Percentiles rank a stretch among this genome's conserved stretches.
phyloP scores from a whole-genome alignment of 2,888 invertebrate species.

The Trachelus iudaicus region DNA sequence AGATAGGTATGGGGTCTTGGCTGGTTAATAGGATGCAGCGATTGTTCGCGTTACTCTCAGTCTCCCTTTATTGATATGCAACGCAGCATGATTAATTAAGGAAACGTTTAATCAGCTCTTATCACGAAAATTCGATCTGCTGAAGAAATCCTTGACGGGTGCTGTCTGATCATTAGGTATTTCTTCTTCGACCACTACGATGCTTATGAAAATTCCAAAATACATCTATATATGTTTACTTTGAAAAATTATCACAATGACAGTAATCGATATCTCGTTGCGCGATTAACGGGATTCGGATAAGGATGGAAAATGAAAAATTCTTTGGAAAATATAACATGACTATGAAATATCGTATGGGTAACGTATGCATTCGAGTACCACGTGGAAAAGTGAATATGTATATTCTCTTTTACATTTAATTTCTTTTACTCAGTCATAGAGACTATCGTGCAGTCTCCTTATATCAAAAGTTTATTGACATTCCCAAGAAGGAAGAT shows the following conservation, averaged over 20 bases:
- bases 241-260: not conserved
- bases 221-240: not conserved
- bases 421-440: not conserved
- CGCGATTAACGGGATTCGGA: not conserved
- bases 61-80: not conserved
- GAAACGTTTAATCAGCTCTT: not conserved
- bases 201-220: not conserved
- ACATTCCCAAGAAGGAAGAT: not conserved
- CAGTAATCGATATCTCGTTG: not conserved
- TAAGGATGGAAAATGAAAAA: not conserved
- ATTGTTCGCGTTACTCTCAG: not conserved
- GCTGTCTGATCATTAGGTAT: not conserved
- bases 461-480: not conserved
- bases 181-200: not conserved
- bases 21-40: not conserved
- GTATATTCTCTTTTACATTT: not conserved
- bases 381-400: not conserved
- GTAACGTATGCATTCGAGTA: not conserved
- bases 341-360: not conserved
- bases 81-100: not conserved
- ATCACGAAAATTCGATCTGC: not conserved
- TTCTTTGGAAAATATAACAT: not conserved
- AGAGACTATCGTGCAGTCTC: not conserved
- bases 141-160: not conserved
- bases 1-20: not conserved